A percentile compares a stretch with the other conserved stretches of the same genome.
phyloP scores from a whole-genome alignment of 2,888 invertebrate genomes.

The Tenthredo amoena region DNA sequence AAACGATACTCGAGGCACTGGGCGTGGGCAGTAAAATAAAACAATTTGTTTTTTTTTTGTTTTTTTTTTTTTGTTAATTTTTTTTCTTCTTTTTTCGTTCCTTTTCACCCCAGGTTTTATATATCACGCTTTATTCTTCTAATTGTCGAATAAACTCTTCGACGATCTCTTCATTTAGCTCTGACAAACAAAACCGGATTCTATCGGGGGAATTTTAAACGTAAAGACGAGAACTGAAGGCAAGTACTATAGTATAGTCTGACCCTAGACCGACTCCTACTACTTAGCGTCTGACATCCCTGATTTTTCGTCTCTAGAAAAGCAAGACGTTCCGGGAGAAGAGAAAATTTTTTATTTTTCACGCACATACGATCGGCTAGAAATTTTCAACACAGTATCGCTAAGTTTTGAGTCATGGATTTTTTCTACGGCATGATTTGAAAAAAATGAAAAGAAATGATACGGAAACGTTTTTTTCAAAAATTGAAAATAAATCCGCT shows the following conservation, averaged over 20 bases:
- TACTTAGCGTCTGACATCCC: neutral
- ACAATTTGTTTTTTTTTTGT: neutral
- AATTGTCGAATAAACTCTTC: neutral
- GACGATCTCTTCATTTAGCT: neutral
- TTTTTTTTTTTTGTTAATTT: no score
- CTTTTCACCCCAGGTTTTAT: neutral
- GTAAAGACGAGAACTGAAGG: neutral
- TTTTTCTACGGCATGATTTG: no score
- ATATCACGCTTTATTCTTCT: neutral
- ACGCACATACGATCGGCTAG: neutral
- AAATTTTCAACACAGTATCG: no score
- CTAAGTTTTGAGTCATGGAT: no score
- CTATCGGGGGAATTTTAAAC: neutral
- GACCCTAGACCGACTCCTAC: slow-evolving; percentile 16
- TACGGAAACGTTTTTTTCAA: no score
- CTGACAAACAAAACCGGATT: neutral
- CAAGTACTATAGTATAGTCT: neutral
- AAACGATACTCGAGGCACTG: slow-evolving; percentile 34
- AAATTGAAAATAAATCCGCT: no score
- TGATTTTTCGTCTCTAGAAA: neutral
- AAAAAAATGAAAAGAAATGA: no score
- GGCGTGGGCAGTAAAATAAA: neutral
- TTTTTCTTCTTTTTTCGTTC: no score
- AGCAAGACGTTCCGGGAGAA: no score
- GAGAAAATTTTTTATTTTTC: neutral